Percentiles rank a stretch among this genome's conserved stretches.
Conservation (phyloP, 2,888 invertebrate species). For the Noctua comes region DNA sequence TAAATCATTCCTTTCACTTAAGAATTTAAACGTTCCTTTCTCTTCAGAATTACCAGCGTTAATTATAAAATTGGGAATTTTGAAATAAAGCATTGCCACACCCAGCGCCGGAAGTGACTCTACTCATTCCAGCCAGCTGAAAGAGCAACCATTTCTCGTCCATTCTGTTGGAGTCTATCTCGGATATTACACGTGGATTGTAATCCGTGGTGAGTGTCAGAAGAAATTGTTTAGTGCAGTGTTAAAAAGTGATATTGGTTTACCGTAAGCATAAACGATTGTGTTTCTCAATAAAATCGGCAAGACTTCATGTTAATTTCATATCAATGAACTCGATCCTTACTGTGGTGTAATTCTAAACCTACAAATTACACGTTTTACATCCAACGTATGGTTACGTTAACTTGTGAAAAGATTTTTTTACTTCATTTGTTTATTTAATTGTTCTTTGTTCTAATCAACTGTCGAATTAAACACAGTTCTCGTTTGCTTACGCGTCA, state of each 20-base stretch:
- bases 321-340: neutral
- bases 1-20: too few species aligned
- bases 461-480: conserved; percentile 72
- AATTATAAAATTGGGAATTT: conserved; percentile 43
- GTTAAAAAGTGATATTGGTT: conserved; percentile 78
- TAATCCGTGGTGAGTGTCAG: conserved; percentile 90
- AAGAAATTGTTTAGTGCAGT: conserved; percentile 86
- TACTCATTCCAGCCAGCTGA: conserved; percentile 83
- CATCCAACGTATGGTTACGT: conserved; percentile 58
- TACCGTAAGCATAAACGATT: conserved; percentile 69
- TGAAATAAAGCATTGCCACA: conserved; percentile 70
- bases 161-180: conserved; percentile 93
- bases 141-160: conserved; percentile 90
- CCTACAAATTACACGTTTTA: conserved; percentile 43
- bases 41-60: conserved; percentile 27
- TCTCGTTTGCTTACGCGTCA: conserved; percentile 88
- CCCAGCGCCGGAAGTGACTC: conserved; percentile 83
- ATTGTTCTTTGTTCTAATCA: conserved; percentile 58
- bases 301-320: conserved; percentile 1
- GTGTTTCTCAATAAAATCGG: conserved; percentile 42
- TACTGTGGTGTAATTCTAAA: conserved; percentile 53
- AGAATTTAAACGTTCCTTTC: neutral
- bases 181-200: conserved; percentile 91
- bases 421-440: conserved; percentile 66
- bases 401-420: conserved; percentile 34